Percentiles rank a stretch among this genome's conserved stretches.
phyloP scores from a whole-genome alignment of 2,797 vertebrate species.

The Gastrophryne carolinensis region DNA sequence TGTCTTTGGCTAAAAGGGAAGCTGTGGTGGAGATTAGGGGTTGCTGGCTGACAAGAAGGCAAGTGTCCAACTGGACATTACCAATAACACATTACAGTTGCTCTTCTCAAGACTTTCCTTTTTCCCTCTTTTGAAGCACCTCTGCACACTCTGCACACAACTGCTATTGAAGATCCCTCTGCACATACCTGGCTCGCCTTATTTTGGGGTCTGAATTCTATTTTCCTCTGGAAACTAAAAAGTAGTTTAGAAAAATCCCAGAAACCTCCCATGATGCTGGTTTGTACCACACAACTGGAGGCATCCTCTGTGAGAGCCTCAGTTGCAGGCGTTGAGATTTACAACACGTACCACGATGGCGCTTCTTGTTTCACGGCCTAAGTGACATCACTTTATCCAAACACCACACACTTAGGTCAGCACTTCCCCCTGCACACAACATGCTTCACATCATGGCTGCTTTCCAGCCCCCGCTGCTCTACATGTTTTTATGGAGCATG shows the following conservation, averaged over 20 bases:
- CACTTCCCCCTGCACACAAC: conserved; percentile 27
- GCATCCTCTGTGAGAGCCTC: neutral
- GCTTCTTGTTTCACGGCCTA: conserved; percentile 30
- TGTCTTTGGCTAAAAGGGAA: no score
- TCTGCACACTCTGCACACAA: no score
- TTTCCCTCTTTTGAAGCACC: no score
- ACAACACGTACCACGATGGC: conserved; percentile 36
- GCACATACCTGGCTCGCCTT: no score
- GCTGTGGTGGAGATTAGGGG: no score
- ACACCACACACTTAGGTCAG: conserved; percentile 42
- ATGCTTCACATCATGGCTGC: conserved; percentile 25
- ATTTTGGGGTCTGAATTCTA: no score
- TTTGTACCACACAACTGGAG: neutral
- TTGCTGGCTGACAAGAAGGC: no score
- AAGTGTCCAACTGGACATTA: no score
- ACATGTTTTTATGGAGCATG: conserved; percentile 18
- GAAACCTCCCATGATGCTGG: neutral
- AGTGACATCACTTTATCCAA: conserved; percentile 50
- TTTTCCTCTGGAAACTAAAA: no score
- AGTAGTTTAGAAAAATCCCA: neutral
- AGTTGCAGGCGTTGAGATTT: neutral
- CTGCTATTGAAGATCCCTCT: no score
- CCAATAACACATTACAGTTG: no score
- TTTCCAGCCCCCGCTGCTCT: conserved; percentile 27
- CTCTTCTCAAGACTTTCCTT: no score